Evolutionary conservation across 2,888 invertebrate genomes (phyloP).

Genomic region (Polydrusus pterygomalis): DNA sequence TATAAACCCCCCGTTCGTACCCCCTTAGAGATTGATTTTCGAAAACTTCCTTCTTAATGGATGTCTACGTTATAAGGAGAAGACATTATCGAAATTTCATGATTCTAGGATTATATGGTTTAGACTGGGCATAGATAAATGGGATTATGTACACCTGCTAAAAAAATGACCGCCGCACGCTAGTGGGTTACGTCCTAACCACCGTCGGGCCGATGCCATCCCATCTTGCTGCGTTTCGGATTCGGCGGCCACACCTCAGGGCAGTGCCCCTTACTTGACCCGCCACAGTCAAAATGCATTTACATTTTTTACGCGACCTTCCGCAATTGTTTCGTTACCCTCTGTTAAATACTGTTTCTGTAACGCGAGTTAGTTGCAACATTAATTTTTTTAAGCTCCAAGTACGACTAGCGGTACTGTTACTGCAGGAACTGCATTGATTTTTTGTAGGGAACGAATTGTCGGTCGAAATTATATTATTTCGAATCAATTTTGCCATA

Average conservation of each 20-base stretch:
- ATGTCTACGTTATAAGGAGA: too few relatives aligned
- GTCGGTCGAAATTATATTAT: too few relatives aligned
- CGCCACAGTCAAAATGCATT: conserved; percentile 45
- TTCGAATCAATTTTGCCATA: too few relatives aligned
- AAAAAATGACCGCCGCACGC: too few relatives aligned
- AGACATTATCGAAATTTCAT: too few relatives aligned
- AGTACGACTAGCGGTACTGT: conserved; percentile 5
- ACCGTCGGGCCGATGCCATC: conserved; percentile 49
- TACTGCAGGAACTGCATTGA: not conserved
- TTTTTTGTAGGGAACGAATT: too few relatives aligned
- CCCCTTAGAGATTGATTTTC: too few relatives aligned
- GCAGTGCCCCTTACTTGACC: conserved; percentile 50
- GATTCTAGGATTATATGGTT: too few relatives aligned
- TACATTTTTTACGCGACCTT: conserved; percentile 53
- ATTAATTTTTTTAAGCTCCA: not conserved
- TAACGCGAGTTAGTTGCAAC: not conserved
- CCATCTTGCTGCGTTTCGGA: conserved; percentile 48
- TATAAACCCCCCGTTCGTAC: too few relatives aligned
- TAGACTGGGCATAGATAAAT: too few relatives aligned
- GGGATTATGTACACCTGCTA: too few relatives aligned
- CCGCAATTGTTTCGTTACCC: conserved; percentile 48
- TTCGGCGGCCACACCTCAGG: conserved; percentile 54
- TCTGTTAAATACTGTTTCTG: conserved; percentile 10
- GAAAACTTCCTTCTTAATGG: too few relatives aligned
- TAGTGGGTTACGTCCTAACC: not conserved